A percentile compares a stretch with the other conserved stretches of the same genome.
These are phyloP conservation scores for Bugulina stolonifera DNA, from an alignment of 2,888 invertebrate genomes.

Conservation along the genomic window DNA sequence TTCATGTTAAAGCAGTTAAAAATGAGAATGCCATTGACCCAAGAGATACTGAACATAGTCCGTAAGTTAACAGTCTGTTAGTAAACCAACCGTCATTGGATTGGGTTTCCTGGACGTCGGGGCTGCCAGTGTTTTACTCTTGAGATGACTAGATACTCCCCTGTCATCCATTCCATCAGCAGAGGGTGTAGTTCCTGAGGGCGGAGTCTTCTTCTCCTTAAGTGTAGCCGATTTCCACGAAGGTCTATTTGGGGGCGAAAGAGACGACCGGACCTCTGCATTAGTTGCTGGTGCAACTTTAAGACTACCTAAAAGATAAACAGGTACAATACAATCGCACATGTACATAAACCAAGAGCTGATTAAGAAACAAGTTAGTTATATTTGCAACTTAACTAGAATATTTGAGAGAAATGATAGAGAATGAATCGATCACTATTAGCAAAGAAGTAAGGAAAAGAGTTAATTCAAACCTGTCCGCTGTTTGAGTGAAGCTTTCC, in stretches of 20 bases:
- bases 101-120: not conserved
- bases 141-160: not conserved
- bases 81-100: slow-evolving; percentile 2
- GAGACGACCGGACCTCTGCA: not conserved
- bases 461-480: slow-evolving; percentile 13
- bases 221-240: slow-evolving; percentile 12
- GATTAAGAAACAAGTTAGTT: too few species aligned
- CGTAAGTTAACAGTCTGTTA: too few species aligned
- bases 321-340: too few species aligned
- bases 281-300: not conserved
- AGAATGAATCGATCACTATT: too few species aligned
- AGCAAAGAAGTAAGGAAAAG: too few species aligned
- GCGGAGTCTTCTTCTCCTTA: not conserved
- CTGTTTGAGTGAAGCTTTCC: slow-evolving; percentile 15
- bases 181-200: not conserved
- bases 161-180: not conserved
- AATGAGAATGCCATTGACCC: too few species aligned
- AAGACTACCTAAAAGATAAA: slow-evolving; percentile 3
- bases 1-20: too few species aligned
- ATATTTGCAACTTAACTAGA: too few species aligned
- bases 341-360: too few species aligned
- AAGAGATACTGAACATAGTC: too few species aligned
- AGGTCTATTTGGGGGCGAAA: not conserved
- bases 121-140: not conserved
- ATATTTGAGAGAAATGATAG: too few species aligned